phyloP scores from a whole-genome alignment of 2,797 vertebrate genomes.

The Oreochromis mossambicus region DNA sequence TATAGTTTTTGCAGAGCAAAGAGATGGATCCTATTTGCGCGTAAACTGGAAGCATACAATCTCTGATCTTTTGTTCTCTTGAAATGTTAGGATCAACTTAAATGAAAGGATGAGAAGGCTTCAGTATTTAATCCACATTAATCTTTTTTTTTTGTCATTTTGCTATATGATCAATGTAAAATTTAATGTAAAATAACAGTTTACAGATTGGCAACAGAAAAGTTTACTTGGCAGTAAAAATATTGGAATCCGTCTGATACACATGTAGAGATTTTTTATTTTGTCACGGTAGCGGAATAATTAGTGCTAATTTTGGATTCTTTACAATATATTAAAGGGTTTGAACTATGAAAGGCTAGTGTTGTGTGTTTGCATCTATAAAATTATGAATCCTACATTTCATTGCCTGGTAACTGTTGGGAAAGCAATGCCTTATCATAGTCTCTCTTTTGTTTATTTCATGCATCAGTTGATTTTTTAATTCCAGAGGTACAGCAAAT shows the following conservation, averaged over 20 bases:
- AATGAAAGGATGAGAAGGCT: neutral
- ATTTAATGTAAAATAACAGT: neutral
- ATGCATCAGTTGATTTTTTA: constrained; percentile 63
- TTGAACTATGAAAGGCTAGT: neutral
- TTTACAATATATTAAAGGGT: neutral
- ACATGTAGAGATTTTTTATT: neutral
- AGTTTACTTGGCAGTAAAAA: neutral
- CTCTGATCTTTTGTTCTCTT: neutral
- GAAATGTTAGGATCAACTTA: neutral
- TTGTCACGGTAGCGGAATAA: neutral
- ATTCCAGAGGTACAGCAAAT: constrained; percentile 44
- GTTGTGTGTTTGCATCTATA: constrained; percentile 21
- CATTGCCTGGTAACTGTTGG: constrained; percentile 46
- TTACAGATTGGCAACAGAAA: neutral
- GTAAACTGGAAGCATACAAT: constrained; percentile 6
- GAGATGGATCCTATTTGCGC: constrained; percentile 4
- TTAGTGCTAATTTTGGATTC: neutral
- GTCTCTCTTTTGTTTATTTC: constrained; percentile 63
- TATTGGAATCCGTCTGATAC: neutral
- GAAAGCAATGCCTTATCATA: constrained; percentile 29
- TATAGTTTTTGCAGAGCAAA: constrained; percentile 12
- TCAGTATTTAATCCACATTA: neutral
- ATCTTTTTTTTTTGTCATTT: neutral
- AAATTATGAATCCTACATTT: constrained; percentile 50
- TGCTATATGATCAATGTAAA: neutral